Conservation (phyloP, 1,140 invertebrate species). For the Orchestia grillus region DNA sequence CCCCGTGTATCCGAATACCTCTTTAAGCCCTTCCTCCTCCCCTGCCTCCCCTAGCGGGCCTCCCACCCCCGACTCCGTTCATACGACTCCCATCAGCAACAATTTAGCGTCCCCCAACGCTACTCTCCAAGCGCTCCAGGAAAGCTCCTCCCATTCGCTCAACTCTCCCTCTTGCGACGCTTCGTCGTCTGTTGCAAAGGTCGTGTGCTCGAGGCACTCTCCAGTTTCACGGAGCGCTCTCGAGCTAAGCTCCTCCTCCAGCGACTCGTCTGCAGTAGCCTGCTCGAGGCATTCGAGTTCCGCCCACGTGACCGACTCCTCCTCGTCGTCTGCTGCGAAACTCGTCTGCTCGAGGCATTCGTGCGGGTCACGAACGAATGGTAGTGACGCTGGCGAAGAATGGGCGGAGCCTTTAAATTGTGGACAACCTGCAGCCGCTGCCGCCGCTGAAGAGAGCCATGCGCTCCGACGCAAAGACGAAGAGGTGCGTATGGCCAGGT, state of each 20-base stretch:
- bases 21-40: slow-evolving; percentile 27
- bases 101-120: neutral
- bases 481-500: neutral
- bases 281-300: neutral
- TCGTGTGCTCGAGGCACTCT: slow-evolving; percentile 25
- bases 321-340: slow-evolving; percentile 22
- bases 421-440: slow-evolving; percentile 11
- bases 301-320: neutral
- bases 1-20: slow-evolving; percentile 44
- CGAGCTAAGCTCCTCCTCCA: neutral
- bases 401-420: slow-evolving; percentile 20
- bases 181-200: slow-evolving; percentile 3
- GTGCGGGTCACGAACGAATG: neutral
- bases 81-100: neutral
- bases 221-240: neutral
- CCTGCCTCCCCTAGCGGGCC: slow-evolving; percentile 5
- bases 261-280: neutral
- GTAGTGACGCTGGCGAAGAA: neutral
- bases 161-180: neutral
- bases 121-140: neutral
- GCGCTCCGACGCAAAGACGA: neutral
- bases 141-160: neutral
- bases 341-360: slow-evolving; percentile 16
- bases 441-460: neutral
- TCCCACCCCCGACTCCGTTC: slow-evolving; percentile 22